Conservation (phyloP, 2,888 invertebrate genomes). For the Ganaspis brasiliensis region DNA sequence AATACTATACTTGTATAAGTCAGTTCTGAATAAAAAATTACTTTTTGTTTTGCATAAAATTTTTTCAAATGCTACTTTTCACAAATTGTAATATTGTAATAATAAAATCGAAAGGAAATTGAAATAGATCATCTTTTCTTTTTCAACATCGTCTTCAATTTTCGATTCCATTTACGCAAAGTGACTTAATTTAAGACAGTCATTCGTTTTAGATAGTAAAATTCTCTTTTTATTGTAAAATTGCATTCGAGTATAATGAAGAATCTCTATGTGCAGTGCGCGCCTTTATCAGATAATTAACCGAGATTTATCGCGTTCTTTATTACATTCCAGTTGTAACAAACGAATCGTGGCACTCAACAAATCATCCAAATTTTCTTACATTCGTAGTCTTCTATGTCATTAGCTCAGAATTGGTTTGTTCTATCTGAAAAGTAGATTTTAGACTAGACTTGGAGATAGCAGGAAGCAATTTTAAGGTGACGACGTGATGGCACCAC, state of each 20-base stretch:
- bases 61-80: no score
- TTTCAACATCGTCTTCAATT: not conserved
- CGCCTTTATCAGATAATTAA: conserved; percentile 39
- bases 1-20: no score
- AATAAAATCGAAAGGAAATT: no score
- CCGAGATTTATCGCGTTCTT: conserved; percentile 32
- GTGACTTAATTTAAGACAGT: not conserved
- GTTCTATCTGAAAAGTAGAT: conserved; percentile 62
- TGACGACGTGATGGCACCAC: conserved; percentile 54
- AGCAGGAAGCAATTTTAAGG: conserved; percentile 60
- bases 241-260: conserved; percentile 26
- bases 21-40: no score
- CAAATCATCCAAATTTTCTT: conserved; percentile 63
- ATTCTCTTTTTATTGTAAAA: not conserved
- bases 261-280: not conserved
- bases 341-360: conserved; percentile 45
- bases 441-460: conserved; percentile 58
- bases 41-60: no score
- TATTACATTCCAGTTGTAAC: conserved; percentile 34
- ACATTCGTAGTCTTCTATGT: conserved; percentile 61
- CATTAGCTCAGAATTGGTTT: conserved; percentile 62
- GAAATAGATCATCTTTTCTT: no score
- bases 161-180: not conserved
- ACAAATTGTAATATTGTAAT: no score
- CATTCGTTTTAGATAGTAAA: not conserved